Evolutionary conservation across 2,797 vertebrate genomes (phyloP).

Genomic region (Cynopterus sphinx): DNA sequence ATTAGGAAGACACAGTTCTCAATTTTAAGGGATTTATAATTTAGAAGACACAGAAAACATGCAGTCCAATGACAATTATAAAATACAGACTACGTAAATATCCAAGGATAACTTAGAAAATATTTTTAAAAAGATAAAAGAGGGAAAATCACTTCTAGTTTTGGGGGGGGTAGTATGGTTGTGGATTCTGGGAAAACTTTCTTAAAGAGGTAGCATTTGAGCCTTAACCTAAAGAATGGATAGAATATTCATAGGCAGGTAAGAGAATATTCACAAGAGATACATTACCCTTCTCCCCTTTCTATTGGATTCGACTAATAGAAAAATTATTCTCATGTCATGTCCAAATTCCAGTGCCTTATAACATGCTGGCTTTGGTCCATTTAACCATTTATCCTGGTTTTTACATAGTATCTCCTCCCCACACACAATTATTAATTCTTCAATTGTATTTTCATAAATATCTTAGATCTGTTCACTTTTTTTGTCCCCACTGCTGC

Average conservation of each 20-base stretch:
- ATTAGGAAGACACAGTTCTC: constrained; percentile 24
- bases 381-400: not conserved
- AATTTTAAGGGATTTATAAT: constrained; percentile 42
- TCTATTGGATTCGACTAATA: constrained; percentile 14
- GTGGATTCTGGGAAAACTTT: not conserved
- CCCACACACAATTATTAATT: not conserved
- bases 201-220: constrained; percentile 14
- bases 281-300: not conserved
- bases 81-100: constrained; percentile 30
- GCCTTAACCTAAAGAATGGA: not conserved
- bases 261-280: constrained; percentile 19
- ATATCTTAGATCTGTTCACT: constrained; percentile 9
- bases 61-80: constrained; percentile 37
- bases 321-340: constrained; percentile 12
- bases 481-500: not conserved
- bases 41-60: constrained; percentile 25
- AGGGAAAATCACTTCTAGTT: constrained; percentile 15
- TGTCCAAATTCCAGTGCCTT: not conserved
- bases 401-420: constrained; percentile 7
- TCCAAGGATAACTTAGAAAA: constrained; percentile 1
- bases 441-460: not conserved
- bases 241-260: constrained; percentile 39
- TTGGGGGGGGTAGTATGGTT: not conserved
- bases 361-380: not conserved
- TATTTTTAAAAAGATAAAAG: constrained; percentile 24